Conservation (phyloP, 2,888 invertebrate genomes). For the Tyria jacobaeae region DNA sequence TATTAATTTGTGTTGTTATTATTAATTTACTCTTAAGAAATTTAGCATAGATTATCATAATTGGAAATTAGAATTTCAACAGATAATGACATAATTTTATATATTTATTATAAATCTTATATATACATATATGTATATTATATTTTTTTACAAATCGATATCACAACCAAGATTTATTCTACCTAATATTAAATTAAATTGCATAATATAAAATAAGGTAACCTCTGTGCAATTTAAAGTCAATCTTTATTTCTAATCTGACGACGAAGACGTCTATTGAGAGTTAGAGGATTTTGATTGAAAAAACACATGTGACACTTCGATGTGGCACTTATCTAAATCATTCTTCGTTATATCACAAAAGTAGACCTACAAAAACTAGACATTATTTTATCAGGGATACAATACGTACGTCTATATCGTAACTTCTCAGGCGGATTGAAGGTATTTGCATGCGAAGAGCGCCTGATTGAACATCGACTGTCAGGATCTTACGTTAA, state of each 20-base stretch:
- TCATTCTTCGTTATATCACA: constrained; percentile 9
- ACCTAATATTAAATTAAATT: too few species aligned
- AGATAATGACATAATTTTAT: too few species aligned
- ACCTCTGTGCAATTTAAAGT: too few species aligned
- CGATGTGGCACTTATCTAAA: constrained; percentile 6
- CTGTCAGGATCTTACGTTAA: constrained; percentile 17
- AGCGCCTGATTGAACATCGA: constrained; percentile 32
- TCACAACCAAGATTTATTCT: too few species aligned
- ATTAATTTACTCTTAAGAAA: too few species aligned
- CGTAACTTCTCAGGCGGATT: constrained; percentile 25
- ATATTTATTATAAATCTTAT: too few species aligned
- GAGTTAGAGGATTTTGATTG: not conserved
- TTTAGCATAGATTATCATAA: too few species aligned
- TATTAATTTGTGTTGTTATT: too few species aligned
- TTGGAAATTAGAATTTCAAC: too few species aligned
- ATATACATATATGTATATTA: too few species aligned
- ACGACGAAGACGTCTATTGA: not conserved
- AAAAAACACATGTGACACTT: not conserved
- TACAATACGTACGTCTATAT: constrained; percentile 27
- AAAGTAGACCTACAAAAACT: constrained; percentile 13
- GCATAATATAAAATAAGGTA: too few species aligned
- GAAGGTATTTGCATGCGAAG: constrained; percentile 51
- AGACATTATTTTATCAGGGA: constrained; percentile 22
- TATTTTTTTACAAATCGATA: too few species aligned
- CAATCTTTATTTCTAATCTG: not conserved